These are phyloP conservation scores for Melangyna quadrimaculata DNA, from an alignment of 2,888 invertebrate species.

Conservation along the genomic window DNA sequence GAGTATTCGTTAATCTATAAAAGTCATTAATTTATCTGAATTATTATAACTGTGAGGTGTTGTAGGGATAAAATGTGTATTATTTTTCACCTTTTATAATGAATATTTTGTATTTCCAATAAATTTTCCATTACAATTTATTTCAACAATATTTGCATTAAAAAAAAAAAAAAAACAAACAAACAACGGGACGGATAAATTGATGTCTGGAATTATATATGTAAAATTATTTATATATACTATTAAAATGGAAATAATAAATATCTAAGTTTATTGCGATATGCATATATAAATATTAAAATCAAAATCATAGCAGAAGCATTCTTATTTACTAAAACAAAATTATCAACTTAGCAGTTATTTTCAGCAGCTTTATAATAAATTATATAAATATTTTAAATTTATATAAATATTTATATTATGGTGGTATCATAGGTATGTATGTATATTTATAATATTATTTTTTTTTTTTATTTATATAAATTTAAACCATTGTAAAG, in stretches of 20 bases:
- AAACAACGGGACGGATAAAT: constrained; percentile 39
- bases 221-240: constrained; percentile 64
- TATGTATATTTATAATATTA: constrained; percentile 50
- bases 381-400: constrained; percentile 57
- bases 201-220: constrained; percentile 66
- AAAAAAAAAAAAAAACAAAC: background rate
- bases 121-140: constrained; percentile 37
- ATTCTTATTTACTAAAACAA: constrained; percentile 55
- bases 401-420: constrained; percentile 63
- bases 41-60: constrained; percentile 33
- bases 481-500: background rate
- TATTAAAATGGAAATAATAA: constrained; percentile 55
- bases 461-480: background rate
- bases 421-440: constrained; percentile 68
- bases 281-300: constrained; percentile 51
- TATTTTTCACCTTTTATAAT: constrained; percentile 35
- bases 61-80: constrained; percentile 44
- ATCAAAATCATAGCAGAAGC: constrained; percentile 37
- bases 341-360: constrained; percentile 24
- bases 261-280: constrained; percentile 65
- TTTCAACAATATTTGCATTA: constrained; percentile 27
- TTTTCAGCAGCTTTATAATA: constrained; percentile 52
- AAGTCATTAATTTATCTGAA: constrained; percentile 16
- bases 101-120: constrained; percentile 58
- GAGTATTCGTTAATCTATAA: background rate